A percentile compares a stretch with the other conserved stretches of the same genome.
Evolutionary conservation across 1,140 invertebrate genomes (phyloP).

Genomic region (Archegozetes longisetosus): DNA sequence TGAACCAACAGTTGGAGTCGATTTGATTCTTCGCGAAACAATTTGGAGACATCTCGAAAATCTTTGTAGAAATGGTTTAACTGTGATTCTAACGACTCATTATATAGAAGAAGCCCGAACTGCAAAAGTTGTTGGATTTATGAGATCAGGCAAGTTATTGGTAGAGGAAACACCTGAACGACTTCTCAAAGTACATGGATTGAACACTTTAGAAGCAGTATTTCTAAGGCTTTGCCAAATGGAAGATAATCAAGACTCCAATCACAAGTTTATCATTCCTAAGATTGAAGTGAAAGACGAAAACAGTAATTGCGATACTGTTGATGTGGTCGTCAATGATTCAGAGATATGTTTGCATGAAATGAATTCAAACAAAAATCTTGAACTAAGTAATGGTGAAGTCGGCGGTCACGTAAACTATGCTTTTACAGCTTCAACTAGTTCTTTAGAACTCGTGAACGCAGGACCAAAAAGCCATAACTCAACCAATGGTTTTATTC

Average conservation of each 20-base stretch:
- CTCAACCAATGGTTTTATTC: neutral
- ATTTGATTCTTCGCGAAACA: slow-evolving; percentile 66
- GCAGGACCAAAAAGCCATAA: neutral
- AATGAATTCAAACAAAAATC: neutral
- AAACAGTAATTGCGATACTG: neutral
- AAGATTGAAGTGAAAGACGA: neutral
- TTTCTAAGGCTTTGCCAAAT: slow-evolving; percentile 57
- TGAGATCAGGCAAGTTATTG: slow-evolving; percentile 29
- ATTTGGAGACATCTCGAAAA: slow-evolving; percentile 78
- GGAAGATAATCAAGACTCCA: neutral
- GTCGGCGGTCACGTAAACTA: neutral
- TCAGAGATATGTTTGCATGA: neutral
- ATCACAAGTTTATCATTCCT: neutral
- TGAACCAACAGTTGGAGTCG: slow-evolving; percentile 86
- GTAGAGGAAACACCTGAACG: slow-evolving; percentile 27
- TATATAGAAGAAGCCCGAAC: slow-evolving; percentile 32
- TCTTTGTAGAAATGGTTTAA: slow-evolving; percentile 45
- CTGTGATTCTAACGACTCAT: slow-evolving; percentile 33
- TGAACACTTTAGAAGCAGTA: slow-evolving; percentile 50
- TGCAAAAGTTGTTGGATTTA: slow-evolving; percentile 28
- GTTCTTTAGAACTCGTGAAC: neutral
- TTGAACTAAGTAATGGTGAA: too few relatives aligned
- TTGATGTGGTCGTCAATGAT: neutral
- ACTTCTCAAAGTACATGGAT: slow-evolving; percentile 23
- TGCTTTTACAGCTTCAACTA: neutral